Evolutionary conservation across 2,797 vertebrate species (phyloP).

Genomic region (Telmatherina bonti): DNA sequence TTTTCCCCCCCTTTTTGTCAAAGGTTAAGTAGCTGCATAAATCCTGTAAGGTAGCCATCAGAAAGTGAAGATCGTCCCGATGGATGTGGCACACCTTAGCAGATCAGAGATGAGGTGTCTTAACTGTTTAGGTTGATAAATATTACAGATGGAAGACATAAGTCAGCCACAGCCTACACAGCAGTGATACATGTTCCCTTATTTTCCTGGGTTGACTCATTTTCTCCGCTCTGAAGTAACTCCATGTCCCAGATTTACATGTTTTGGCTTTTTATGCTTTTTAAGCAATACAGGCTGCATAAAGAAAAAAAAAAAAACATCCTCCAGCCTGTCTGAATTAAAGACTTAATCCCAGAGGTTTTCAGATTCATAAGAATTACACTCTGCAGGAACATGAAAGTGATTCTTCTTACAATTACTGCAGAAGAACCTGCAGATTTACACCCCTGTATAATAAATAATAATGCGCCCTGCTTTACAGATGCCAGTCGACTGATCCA

Average conservation of each 20-base stretch:
- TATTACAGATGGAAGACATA: background rate
- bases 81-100: conserved; percentile 22
- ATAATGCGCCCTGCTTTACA: background rate
- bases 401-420: conserved; percentile 8
- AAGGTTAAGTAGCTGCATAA: conserved; percentile 75
- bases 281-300: conserved; percentile 36
- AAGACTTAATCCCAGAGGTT: conserved; percentile 33
- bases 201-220: conserved; percentile 45
- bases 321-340: conserved; percentile 43
- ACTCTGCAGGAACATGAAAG: conserved; percentile 9
- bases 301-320: conserved; percentile 10
- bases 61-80: conserved; percentile 22
- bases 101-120: conserved; percentile 26
- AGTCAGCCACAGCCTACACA: background rate
- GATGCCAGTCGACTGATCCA: conserved; percentile 1
- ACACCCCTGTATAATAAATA: too few relatives aligned
- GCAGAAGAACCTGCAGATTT: background rate
- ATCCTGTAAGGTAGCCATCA: conserved; percentile 37
- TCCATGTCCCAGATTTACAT: conserved; percentile 57
- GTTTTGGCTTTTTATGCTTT: conserved; percentile 28
- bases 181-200: conserved; percentile 11
- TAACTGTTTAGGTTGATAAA: conserved; percentile 36
- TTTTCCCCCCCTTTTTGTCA: conserved; percentile 70
- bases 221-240: conserved; percentile 37
- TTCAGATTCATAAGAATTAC: conserved; percentile 27